These are phyloP conservation scores for Canis aureus DNA, from an alignment of 2,113 vertebrate species.

Conservation along the genomic window DNA sequence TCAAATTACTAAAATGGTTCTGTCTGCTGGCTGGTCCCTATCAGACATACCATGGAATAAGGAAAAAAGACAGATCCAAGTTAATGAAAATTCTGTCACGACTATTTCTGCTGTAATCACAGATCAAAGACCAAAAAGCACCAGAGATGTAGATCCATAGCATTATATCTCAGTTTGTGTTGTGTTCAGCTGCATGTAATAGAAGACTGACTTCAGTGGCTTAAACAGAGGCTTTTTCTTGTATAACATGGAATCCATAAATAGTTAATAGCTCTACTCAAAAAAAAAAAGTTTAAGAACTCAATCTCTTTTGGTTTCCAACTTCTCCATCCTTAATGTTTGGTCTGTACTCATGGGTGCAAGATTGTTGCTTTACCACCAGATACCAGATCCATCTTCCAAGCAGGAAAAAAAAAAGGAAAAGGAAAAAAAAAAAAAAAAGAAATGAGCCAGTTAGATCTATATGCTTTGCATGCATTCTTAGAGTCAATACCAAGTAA, in stretches of 20 bases:
- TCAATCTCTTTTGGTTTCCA: not conserved
- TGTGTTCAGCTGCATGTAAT: not conserved
- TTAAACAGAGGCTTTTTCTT: not conserved
- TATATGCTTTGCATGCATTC: not conserved
- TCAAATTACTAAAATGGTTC: not conserved
- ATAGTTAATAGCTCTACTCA: not conserved
- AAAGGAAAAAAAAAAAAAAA: not conserved
- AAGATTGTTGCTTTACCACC: not conserved
- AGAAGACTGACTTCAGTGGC: not conserved
- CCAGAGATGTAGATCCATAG: not conserved
- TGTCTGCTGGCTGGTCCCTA: not conserved
- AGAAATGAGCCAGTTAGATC: not conserved
- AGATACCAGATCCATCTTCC: not conserved
- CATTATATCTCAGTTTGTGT: not conserved
- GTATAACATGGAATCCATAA: not conserved
- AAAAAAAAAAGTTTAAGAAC: not conserved
- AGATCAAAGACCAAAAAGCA: conserved; percentile 2
- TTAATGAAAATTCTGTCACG: conserved; percentile 32
- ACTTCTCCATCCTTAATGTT: conserved; percentile 2
- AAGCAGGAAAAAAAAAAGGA: not conserved
- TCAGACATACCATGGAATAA: not conserved
- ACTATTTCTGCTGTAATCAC: conserved; percentile 35
- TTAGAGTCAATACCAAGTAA: not conserved
- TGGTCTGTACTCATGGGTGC: not conserved
- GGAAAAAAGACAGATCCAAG: not conserved